Conservation (phyloP, 2,113 vertebrate genomes). For the Larimichthys polyactis region DNA sequence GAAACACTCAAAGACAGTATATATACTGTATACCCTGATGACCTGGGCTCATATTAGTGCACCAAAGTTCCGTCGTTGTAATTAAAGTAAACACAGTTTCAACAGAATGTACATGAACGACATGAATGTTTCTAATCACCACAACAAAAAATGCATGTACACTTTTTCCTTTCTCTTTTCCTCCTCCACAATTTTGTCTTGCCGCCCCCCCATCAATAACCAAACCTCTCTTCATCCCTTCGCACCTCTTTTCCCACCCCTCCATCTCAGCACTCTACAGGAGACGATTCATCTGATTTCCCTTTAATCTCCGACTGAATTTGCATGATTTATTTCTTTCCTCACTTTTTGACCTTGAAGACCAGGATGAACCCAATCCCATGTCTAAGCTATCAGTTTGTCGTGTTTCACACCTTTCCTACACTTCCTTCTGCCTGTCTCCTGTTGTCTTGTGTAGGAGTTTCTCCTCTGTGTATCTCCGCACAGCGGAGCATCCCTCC, state of each 20-base stretch:
- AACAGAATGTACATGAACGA: neutral
- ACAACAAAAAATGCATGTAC: neutral
- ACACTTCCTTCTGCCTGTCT: neutral
- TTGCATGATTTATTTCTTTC: conserved; percentile 44
- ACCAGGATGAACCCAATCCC: neutral
- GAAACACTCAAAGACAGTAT: neutral
- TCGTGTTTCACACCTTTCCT: neutral
- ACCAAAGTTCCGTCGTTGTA: neutral
- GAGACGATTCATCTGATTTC: neutral
- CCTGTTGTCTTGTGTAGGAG: neutral
- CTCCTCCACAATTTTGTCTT: neutral
- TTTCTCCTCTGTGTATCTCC: conserved; percentile 1
- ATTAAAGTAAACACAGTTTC: neutral
- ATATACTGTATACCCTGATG: neutral
- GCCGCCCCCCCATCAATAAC: conserved; percentile 37
- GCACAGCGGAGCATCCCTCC: neutral
- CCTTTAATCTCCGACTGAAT: conserved; percentile 53
- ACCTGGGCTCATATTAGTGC: too few species aligned
- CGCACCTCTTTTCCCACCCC: conserved; percentile 45
- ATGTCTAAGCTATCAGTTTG: conserved; percentile 1
- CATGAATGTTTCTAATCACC: neutral
- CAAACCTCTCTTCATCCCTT: conserved; percentile 54
- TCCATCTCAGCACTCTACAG: conserved; percentile 28
- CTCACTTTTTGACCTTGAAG: conserved; percentile 5
- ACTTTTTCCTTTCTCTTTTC: neutral